phyloP scores from a whole-genome alignment of 2,888 invertebrate genomes.

The Dolichomitus sp. region DNA sequence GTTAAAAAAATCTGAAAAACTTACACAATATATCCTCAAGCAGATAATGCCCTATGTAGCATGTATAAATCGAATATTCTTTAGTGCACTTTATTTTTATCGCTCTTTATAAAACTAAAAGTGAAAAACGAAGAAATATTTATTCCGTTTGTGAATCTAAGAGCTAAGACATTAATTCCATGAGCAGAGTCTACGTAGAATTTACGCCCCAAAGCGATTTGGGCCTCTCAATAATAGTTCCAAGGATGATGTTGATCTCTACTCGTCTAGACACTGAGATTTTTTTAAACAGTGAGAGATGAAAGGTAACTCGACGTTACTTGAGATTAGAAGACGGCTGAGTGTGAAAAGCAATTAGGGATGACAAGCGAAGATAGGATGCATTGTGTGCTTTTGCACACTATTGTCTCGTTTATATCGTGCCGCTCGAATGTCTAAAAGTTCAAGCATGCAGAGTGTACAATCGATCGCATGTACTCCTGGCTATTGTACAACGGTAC shows the following conservation, averaged over 20 bases:
- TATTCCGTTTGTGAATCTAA: neutral
- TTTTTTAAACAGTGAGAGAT: neutral
- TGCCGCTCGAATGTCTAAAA: neutral
- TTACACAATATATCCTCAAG: no score
- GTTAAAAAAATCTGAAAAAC: no score
- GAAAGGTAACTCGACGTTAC: constrained; percentile 2
- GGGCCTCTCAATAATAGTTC: neutral
- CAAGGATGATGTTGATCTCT: neutral
- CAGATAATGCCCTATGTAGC: no score
- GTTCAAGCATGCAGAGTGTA: neutral
- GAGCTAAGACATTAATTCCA: neutral
- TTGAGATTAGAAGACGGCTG: neutral
- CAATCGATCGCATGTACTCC: constrained; percentile 9
- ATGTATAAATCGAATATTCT: no score
- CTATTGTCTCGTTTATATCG: neutral
- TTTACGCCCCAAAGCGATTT: no score
- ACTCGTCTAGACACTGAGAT: constrained; percentile 14
- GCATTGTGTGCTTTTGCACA: constrained; percentile 10
- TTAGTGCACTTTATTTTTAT: no score
- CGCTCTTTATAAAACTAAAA: neutral
- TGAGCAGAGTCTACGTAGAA: neutral
- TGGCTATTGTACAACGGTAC: neutral
- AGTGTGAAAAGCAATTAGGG: neutral
- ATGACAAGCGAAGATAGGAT: neutral
- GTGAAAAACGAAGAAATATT: neutral